Evolutionary conservation across 1,140 invertebrate genomes (phyloP), one percentile per base, ranked within the genome.

Genomic region (Drosophila mauritiana): DNA sequence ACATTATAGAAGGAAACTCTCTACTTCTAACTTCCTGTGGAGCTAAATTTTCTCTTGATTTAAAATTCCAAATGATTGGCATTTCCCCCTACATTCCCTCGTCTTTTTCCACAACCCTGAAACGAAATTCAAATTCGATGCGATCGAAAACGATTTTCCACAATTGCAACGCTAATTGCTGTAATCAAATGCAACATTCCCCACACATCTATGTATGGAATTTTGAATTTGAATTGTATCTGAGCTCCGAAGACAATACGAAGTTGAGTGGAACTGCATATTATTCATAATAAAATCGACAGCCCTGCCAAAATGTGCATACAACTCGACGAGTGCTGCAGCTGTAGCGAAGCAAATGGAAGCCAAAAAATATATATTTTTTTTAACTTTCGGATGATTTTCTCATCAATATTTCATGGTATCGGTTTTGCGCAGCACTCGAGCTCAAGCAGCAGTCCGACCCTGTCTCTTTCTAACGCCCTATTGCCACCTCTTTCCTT

Each of bases 401-500:
- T 52, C 84, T 89, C 84, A 89, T 89, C 82, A 89, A 89, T 89
- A 90, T 89, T 89, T 89, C 84, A 89, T 89, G 77, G 63, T 55
- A 84, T 84, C 63, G 75, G 54, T 88, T 86, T 83, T 88, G 73
- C 75, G 83, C 80, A 89, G 76, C 80, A 76, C 84, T 88, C 59
- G 65, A 89, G 57, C 51, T 73, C 40, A 49, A 68, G 46, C 45
- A 55, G 49, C 55, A 13, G 13, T 4, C 22, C 27, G 2, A 39
- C 17, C 13, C 42, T 11, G n/a, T 17, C 52, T 36, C 34, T 53
- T 46, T 64, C 54, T 48, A 53, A 54, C 48, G 11, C 20, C 3
- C 22, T 37, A 11, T n/a, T 49, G 25, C 20, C 5, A 10, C 49
- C 43, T 68, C 55, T 73, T 15, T 56, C 58, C 31, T 91, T 89